A percentile compares a stretch with the other conserved stretches of the same genome.
phyloP scores from a whole-genome alignment of 2,797 vertebrate genomes.

The Graptemys geographica region DNA sequence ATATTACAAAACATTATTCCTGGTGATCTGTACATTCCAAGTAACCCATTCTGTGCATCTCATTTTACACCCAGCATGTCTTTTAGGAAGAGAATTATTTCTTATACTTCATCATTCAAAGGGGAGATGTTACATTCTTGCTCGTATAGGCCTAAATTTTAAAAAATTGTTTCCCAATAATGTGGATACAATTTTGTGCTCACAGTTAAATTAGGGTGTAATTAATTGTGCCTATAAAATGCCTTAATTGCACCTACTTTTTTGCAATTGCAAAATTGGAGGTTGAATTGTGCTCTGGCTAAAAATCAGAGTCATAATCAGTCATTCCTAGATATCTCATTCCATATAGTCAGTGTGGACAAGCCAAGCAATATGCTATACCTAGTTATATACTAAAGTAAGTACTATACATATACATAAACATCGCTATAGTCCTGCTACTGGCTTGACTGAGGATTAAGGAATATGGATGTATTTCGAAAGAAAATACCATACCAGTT shows the following conservation, averaged over 20 bases:
- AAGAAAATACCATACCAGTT: neutral
- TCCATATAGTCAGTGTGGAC: constrained; percentile 22
- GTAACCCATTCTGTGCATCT: constrained; percentile 22
- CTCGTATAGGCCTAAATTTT: neutral
- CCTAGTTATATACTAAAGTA: neutral
- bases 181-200: constrained; percentile 67
- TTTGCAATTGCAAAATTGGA: constrained; percentile 56
- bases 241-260: constrained; percentile 20
- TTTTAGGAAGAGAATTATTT: neutral
- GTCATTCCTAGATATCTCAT: constrained; percentile 17
- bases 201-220: constrained; percentile 44
- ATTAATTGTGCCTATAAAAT: constrained; percentile 73
- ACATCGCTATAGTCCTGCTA: neutral
- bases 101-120: neutral
- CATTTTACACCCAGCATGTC: neutral
- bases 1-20: neutral
- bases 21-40: neutral
- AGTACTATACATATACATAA: neutral
- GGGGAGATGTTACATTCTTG: neutral
- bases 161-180: constrained; percentile 41
- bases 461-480: neutral
- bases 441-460: neutral
- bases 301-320: constrained; percentile 20
- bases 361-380: neutral
- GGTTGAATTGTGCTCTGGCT: constrained; percentile 18